These are phyloP conservation scores for Basileuterus tristriatus DNA, from an alignment of 2,797 vertebrate species.

Conservation along the genomic window DNA sequence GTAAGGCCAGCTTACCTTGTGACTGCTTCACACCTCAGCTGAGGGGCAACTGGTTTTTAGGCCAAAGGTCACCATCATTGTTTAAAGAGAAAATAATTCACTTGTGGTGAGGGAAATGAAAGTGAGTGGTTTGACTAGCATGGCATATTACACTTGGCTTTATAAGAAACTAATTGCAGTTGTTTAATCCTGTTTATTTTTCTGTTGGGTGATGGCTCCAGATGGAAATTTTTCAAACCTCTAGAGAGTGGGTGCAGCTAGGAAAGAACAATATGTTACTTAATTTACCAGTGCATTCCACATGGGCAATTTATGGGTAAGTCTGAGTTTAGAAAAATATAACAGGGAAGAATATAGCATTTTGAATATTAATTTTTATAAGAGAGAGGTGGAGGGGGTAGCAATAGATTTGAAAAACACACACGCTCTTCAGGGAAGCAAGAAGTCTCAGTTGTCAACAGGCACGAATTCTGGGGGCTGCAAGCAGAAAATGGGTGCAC, in stretches of 20 bases:
- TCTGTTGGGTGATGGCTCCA: neutral
- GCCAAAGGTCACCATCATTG: neutral
- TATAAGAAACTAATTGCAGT: neutral
- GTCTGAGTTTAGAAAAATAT: neutral
- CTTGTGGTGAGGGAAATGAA: neutral
- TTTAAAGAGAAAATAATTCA: neutral
- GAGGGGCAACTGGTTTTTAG: neutral
- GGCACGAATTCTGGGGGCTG: neutral
- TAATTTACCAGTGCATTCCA: neutral
- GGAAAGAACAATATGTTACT: neutral
- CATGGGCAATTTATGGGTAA: neutral
- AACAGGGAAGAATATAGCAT: neutral
- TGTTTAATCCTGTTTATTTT: neutral
- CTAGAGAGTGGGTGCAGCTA: neutral
- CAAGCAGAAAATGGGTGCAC: neutral
- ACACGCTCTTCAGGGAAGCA: neutral
- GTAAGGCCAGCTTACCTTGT: neutral
- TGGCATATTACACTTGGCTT: neutral
- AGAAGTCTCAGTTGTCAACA: conserved; percentile 7
- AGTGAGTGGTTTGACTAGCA: neutral
- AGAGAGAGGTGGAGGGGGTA: neutral
- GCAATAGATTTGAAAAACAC: neutral
- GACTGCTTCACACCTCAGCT: neutral
- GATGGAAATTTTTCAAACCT: neutral
- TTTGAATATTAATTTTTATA: neutral